Evolutionary conservation across 2,113 vertebrate species (phyloP), one percentile per base, ranked within the genome.

Genomic region (Rhinichthys klamathensis): DNA sequence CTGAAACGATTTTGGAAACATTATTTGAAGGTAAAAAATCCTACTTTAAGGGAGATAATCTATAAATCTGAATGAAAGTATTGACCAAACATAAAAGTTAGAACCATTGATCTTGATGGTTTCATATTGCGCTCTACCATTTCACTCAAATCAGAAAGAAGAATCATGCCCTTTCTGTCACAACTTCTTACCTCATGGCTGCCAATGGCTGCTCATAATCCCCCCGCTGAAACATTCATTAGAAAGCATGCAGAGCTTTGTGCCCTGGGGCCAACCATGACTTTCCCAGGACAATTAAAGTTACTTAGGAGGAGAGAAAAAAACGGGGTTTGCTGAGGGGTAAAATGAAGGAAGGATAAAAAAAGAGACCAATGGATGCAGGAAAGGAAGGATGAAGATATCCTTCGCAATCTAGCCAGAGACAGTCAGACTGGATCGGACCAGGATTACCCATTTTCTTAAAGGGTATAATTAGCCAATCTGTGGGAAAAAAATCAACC

Each of bases 271-370:
- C 90, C 92, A 93, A 93, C 91, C 93, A 93, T 90, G 94, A 94
- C 96, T 97, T 98, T 97, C 97, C 96, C 97, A 97, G 96, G 97
- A 97, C 97, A 98, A 97, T 98, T 97, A 97, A 97, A 97, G 95
- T 97, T 96, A 96, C 96, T 97, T 95, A 96, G 95, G 95, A 94
- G 93, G 76, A 81, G 27, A 18, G 49, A 11, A 61, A 89, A 89
- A 88, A 86, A 84, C n/a, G 30, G 83, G 49, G 56, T 72, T 69
- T 13, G 21, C 82, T 80, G 72, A 60, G 46, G 54, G 58, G 32
- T 73, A 83, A 74, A 16, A 73, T 25, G 73, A 87, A 54, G 60
- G 38, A 82, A 73, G 80, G 49, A 74, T 60, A 83, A 90, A 88
- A 92, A 90, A 86, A 63, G 87, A 85, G 86, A 85, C 85, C 87